Percentiles rank a stretch among this genome's conserved stretches.
phyloP scores from a whole-genome alignment of 2,797 vertebrate species.

The Luscinia luscinia region DNA sequence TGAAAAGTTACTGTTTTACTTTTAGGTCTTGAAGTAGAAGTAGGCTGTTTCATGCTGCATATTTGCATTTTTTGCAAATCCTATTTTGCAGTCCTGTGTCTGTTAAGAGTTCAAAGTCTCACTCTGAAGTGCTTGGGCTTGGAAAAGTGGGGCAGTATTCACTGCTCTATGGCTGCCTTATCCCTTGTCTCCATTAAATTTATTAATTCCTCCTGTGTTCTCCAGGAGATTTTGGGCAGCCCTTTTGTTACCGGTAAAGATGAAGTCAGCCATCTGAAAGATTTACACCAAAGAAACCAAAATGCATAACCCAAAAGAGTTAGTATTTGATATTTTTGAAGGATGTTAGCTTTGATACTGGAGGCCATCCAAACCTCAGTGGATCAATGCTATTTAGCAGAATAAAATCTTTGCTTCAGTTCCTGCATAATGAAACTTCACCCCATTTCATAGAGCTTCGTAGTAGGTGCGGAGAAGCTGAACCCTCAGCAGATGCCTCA shows the following conservation, averaged over 20 bases:
- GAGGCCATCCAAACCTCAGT: background rate
- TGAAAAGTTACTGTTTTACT: background rate
- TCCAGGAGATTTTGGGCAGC: background rate
- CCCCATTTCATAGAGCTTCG: background rate
- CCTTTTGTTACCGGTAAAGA: background rate
- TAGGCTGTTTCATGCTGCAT: background rate
- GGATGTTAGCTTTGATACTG: background rate
- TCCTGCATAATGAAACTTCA: background rate
- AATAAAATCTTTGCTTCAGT: constrained; percentile 1
- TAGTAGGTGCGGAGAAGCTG: background rate
- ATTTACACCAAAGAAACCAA: background rate
- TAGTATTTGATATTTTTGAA: background rate
- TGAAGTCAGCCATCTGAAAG: background rate
- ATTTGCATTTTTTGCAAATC: constrained; percentile 30
- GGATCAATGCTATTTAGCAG: background rate
- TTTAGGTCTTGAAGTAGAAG: background rate
- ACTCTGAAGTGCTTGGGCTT: background rate
- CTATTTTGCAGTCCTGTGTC: background rate
- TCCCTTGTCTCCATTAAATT: background rate
- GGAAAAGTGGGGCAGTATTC: constrained; percentile 16
- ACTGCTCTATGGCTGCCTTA: background rate
- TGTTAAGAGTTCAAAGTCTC: constrained; percentile 33
- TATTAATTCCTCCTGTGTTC: background rate
- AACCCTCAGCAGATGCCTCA: fast-evolving
- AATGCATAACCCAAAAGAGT: background rate